phyloP scores from a whole-genome alignment of 1,140 invertebrate genomes.

The Ceratosolen solmsi region DNA sequence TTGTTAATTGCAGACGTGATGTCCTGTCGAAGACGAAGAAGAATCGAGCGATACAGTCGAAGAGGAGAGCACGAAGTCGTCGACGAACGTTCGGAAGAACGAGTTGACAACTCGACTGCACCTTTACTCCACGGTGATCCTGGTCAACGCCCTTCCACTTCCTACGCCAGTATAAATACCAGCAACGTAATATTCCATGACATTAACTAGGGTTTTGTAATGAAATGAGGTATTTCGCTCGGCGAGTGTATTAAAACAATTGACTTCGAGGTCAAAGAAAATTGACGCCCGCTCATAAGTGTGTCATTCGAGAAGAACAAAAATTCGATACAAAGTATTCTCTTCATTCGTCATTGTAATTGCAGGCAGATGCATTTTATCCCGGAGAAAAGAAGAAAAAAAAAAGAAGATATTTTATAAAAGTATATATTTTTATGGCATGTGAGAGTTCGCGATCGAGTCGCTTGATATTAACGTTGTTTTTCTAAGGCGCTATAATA shows the following conservation, averaged over 20 bases:
- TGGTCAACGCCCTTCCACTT: constrained; percentile 66
- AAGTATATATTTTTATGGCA: constrained; percentile 45
- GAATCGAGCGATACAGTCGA: constrained; percentile 52
- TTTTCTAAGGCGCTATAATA: constrained; percentile 7
- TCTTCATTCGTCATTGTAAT: constrained; percentile 23
- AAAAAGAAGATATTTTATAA: constrained; percentile 42
- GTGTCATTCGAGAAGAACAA: constrained; percentile 15
- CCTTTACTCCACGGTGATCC: constrained; percentile 68
- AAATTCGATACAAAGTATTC: constrained; percentile 36
- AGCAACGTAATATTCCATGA: constrained; percentile 51
- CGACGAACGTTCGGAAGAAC: constrained; percentile 32
- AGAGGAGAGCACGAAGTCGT: constrained; percentile 44
- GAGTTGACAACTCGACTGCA: constrained; percentile 59
- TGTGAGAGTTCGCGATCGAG: constrained; percentile 17
- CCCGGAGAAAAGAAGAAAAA: no score
- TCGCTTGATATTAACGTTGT: constrained; percentile 34
- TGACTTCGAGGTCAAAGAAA: constrained; percentile 18
- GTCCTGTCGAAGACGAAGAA: constrained; percentile 62
- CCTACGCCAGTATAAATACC: constrained; percentile 71
- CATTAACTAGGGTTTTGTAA: constrained; percentile 31
- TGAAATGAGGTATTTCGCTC: constrained; percentile 12
- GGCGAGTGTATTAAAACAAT: constrained; percentile 7
- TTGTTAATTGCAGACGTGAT: constrained; percentile 68
- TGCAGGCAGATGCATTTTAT: constrained; percentile 27
- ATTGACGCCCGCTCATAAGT: constrained; percentile 29